These are phyloP conservation scores for Lepus townsendii DNA, from an alignment of 2,797 vertebrate genomes.

Conservation along the genomic window DNA sequence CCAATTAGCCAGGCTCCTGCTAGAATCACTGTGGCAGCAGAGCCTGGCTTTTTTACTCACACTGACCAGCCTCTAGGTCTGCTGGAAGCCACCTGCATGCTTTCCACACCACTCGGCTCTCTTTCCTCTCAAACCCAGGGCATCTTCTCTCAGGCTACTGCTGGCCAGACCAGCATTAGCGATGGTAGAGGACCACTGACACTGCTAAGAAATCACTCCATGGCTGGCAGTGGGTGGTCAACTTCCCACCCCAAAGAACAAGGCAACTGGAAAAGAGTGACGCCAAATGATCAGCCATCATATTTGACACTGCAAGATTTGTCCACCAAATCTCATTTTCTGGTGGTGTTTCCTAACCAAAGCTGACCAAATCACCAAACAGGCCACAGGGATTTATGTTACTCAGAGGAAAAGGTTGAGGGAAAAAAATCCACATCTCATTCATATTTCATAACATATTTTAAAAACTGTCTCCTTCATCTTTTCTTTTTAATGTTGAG, in stretches of 20 bases:
- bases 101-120: accelerated
- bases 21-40: background rate
- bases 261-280: background rate
- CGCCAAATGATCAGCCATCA: background rate
- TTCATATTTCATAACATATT: background rate
- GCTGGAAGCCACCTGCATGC: accelerated
- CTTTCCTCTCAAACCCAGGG: accelerated
- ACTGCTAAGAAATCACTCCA: background rate
- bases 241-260: background rate
- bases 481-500: background rate
- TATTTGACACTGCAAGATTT: background rate
- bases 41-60: constrained; percentile 62
- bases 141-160: background rate
- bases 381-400: background rate
- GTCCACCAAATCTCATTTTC: background rate
- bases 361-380: background rate
- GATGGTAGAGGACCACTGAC: accelerated
- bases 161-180: accelerated
- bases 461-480: background rate
- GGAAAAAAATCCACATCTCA: background rate
- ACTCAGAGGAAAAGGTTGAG: background rate
- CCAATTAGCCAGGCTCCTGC: constrained; percentile 57
- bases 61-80: accelerated
- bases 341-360: background rate
- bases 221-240: accelerated